phyloP scores from a whole-genome alignment of 37 sponge, comb jelly and placozoan species.

The Halisarca cf. caerulea region DNA sequence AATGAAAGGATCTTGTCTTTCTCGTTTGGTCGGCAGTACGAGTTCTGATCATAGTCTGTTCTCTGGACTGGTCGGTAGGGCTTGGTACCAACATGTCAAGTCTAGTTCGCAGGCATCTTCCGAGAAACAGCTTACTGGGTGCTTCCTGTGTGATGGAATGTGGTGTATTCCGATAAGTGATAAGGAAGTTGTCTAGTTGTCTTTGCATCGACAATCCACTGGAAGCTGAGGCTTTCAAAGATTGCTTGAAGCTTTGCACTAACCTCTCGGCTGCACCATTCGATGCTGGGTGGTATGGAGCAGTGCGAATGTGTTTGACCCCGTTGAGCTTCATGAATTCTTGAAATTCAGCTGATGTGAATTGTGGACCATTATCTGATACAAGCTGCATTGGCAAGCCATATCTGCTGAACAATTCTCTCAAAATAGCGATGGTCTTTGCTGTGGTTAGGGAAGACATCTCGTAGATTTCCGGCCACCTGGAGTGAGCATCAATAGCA shows the following conservation, averaged over 20 bases:
- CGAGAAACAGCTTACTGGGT: conserved; percentile 1
- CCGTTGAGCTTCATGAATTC: not conserved
- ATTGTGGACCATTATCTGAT: not conserved
- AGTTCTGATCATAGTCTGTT: not conserved
- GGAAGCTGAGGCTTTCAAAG: not conserved
- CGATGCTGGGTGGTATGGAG: conserved; percentile 3
- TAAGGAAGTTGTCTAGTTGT: not conserved
- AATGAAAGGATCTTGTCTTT: not conserved
- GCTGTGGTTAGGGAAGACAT: not conserved
- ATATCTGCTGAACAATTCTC: not conserved
- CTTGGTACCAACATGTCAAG: not conserved
- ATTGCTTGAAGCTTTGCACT: not conserved
- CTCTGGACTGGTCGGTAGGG: not conserved
- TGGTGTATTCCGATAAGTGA: not conserved
- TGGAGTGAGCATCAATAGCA: conserved; percentile 1
- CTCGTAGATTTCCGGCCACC: conserved; percentile 2
- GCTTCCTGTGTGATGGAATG: not conserved
- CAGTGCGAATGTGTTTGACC: not conserved
- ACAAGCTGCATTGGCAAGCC: not conserved
- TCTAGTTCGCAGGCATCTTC: not conserved
- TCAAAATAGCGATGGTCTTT: not conserved
- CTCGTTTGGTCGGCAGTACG: not conserved
- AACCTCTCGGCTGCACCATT: conserved; percentile 8
- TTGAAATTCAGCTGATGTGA: not conserved
- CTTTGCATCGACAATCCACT: not conserved